Base-by-base conservation (phyloP, 2,797 vertebrate genomes). In the Cyprinodon diabolis region DNA sequence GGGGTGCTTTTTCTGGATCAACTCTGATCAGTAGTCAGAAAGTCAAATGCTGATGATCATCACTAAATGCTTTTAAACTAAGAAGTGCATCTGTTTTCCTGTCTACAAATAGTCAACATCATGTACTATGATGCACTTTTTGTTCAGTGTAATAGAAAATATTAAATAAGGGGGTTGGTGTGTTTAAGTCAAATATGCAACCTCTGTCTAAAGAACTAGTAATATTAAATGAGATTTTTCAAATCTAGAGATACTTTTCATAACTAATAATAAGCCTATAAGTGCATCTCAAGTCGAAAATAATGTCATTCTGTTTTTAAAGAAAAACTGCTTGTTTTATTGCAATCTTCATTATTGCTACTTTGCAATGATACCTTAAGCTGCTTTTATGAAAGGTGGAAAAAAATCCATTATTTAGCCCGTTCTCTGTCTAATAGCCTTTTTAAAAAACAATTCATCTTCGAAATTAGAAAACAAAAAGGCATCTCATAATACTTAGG, bases 401-500 rank as follows among this genome's bases (percentile, higher is more conserved):
- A 12, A 73, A 1, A 66, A 15, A 75, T 47, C 4, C 10, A 66
- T 7, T 49, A 4, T 21, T 73, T 54, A 73, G 30, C 37, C 21
- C 15, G 57, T 62, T 1, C 54, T n/a, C 25, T 52, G 58, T 69
- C 0, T 51, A 66, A 23, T 54, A 69, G 7, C 72, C 76, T 67
- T 0, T 66, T 17, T 0, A 11, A 56, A 58, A 15, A 67, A 56
- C 23, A 21, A 74, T 35, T 76, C 35, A 21, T 49, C 15, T 69
- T 12, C 49, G 5, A 25, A n/a, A 66, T 66, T 17, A 43, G 43
- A 49, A 4, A 47, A 67, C 43, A 6, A 65, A 65, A 45, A 65
- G 40, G 40, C 12, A n/a, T 65, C 21, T 45, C 62, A 65, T 47
- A 65, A 25, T 21, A 35, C 0, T 72, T 51, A 15, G 49, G 48